phyloP scores from a whole-genome alignment of 2,113 vertebrate species.

The Microcebus lehilahytsara region DNA sequence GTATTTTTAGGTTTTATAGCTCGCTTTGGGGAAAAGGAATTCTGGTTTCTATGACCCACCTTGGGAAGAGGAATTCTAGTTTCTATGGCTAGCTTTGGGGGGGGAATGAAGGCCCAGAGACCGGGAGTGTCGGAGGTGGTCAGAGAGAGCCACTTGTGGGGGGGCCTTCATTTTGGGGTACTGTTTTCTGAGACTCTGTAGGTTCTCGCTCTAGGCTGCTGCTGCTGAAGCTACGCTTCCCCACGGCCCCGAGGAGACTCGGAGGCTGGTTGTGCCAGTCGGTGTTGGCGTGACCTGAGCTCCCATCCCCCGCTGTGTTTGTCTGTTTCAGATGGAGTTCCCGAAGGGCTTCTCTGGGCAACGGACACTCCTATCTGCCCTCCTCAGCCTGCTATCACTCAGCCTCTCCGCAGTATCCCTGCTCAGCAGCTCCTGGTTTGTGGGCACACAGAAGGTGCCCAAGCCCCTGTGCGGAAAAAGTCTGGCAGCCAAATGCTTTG shows the following conservation, averaged over 20 bases:
- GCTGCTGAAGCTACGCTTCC: neutral
- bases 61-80: neutral
- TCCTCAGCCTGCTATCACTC: conserved; percentile 89
- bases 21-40: neutral
- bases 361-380: conserved; percentile 84
- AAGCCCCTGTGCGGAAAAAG: conserved; percentile 91
- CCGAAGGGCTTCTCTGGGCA: conserved; percentile 73
- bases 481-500: conserved; percentile 87
- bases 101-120: neutral
- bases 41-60: neutral
- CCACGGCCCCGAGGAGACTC: neutral
- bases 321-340: conserved; percentile 84
- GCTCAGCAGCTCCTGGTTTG: conserved; percentile 91
- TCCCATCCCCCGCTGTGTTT: neutral
- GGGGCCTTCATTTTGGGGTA: neutral
- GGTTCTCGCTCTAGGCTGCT: neutral
- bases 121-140: neutral
- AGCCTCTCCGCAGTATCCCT: conserved; percentile 87
- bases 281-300: too few relatives aligned
- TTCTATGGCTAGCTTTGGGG: neutral
- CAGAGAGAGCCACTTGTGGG: neutral
- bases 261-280: accelerated
- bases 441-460: conserved; percentile 93
- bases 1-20: neutral
- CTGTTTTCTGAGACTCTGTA: neutral